A percentile compares a stretch with the other conserved stretches of the same genome.
phyloP scores from a whole-genome alignment of 2,113 vertebrate genomes.

The Myxocyprinus asiaticus region DNA sequence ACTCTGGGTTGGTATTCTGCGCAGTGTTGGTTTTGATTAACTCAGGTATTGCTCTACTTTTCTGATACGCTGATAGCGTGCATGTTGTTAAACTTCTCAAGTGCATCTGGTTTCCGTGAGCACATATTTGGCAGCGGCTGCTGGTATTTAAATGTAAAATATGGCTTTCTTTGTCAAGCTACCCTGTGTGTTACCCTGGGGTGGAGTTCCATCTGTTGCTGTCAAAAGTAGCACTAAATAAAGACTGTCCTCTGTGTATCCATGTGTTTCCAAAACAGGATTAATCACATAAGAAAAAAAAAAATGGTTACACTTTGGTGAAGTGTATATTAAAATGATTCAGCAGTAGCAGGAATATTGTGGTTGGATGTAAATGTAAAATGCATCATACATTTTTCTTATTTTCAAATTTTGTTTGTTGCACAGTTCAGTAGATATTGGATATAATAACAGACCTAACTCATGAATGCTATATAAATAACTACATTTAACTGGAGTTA shows the following conservation, averaged over 20 bases:
- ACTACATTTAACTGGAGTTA: too few relatives aligned
- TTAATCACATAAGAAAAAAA: background rate
- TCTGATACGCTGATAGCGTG: background rate
- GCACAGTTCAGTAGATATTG: background rate
- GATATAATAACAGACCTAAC: background rate
- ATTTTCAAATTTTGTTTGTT: too few relatives aligned
- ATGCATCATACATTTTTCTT: too few relatives aligned
- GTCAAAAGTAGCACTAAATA: conserved; percentile 57
- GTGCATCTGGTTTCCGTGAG: conserved; percentile 24
- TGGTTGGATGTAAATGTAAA: too few relatives aligned
- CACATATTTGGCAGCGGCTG: conserved; percentile 37
- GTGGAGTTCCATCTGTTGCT: conserved; percentile 58
- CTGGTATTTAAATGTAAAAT: conserved; percentile 55
- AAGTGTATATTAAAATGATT: background rate
- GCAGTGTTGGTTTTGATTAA: conserved; percentile 20
- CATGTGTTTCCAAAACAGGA: background rate
- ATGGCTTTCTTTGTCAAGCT: conserved; percentile 51
- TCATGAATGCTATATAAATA: background rate
- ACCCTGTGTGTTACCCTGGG: conserved; percentile 37
- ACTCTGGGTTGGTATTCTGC: background rate
- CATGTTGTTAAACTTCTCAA: conserved; percentile 37
- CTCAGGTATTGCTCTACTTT: background rate
- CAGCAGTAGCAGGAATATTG: background rate
- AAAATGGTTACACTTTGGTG: background rate
- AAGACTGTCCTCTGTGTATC: conserved; percentile 32